Percentiles rank a stretch among this genome's conserved stretches.
phyloP scores from a whole-genome alignment of 2,888 invertebrate genomes.

The Phragmatobia fuliginosa region DNA sequence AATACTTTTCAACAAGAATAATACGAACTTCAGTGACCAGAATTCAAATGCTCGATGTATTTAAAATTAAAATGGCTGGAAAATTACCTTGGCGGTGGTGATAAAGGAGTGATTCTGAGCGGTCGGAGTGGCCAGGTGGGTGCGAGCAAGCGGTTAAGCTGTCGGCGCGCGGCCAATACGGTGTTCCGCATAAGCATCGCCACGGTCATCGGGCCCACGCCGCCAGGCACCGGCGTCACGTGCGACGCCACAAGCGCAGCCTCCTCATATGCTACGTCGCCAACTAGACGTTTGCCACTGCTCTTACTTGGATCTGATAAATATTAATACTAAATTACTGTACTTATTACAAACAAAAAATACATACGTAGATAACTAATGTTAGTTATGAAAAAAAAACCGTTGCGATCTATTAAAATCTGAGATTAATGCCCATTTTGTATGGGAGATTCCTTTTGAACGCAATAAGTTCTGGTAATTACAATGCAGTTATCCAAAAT shows the following conservation, averaged over 20 bases:
- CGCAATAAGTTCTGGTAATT: background rate
- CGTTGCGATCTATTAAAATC: background rate
- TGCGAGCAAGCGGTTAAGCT: constrained; percentile 85
- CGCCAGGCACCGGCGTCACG: constrained; percentile 98
- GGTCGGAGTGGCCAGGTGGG: constrained; percentile 90
- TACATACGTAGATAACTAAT: background rate
- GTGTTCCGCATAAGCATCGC: constrained; percentile 99
- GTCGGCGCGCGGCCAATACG: constrained; percentile 91
- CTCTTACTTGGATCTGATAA: constrained; percentile 90
- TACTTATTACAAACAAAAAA: background rate
- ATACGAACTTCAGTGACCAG: background rate
- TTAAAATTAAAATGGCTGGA: background rate
- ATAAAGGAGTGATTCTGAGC: constrained; percentile 88
- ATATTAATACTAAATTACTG: constrained; percentile 13
- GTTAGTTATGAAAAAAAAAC: background rate
- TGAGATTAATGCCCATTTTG: background rate
- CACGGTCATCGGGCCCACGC: constrained; percentile 99
- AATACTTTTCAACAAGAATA: background rate
- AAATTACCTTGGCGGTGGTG: constrained; percentile 93
- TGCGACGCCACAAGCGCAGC: constrained; percentile 93
- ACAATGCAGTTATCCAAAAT: background rate
- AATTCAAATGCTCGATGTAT: background rate
- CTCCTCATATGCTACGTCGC: constrained; percentile 96
- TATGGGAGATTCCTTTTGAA: background rate
- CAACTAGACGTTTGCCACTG: constrained; percentile 94